Conservation (phyloP, 35 echinoderm and acorn worm species). For the Chiridota heheva region DNA sequence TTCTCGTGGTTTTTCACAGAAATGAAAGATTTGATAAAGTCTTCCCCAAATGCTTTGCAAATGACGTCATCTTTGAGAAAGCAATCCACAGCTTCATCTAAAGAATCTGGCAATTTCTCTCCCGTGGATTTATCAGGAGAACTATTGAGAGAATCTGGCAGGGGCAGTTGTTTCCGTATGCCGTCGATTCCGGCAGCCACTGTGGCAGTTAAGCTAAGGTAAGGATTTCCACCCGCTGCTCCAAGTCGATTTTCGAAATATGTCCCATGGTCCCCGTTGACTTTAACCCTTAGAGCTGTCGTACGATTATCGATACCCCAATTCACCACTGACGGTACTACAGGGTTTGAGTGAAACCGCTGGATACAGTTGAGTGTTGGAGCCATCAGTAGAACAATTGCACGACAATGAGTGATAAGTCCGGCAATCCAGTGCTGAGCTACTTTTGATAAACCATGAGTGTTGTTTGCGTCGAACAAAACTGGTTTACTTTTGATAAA, state of each 20-base stretch:
- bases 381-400: conserved; percentile 38
- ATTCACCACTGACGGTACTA: conserved; percentile 33
- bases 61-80: conserved; percentile 45
- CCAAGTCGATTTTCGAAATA: conserved; percentile 86
- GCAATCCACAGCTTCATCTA: conserved; percentile 41
- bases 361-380: conserved; percentile 60
- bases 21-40: conserved; percentile 48
- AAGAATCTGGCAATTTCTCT: conserved; percentile 1
- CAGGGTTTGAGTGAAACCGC: conserved; percentile 25
- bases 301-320: conserved; percentile 74
- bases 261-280: conserved; percentile 56
- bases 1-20: conserved; percentile 5
- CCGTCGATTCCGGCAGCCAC: conserved; percentile 57
- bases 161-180: conserved; percentile 43
- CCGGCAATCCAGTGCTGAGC: conserved; percentile 67
- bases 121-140: too few relatives aligned
- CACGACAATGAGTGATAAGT: conserved; percentile 43
- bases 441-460: conserved; percentile 42
- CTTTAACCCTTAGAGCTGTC: conserved; percentile 34
- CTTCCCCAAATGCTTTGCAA: conserved; percentile 41
- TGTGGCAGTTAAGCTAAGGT: conserved; percentile 11
- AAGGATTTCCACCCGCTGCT: conserved; percentile 41
- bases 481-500: conserved; percentile 40
- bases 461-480: conserved; percentile 49
- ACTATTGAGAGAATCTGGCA: too few relatives aligned